Percentiles rank a stretch among this genome's conserved stretches.
Conservation (phyloP, 2,797 vertebrate genomes). For the Sebastes flavidus region DNA sequence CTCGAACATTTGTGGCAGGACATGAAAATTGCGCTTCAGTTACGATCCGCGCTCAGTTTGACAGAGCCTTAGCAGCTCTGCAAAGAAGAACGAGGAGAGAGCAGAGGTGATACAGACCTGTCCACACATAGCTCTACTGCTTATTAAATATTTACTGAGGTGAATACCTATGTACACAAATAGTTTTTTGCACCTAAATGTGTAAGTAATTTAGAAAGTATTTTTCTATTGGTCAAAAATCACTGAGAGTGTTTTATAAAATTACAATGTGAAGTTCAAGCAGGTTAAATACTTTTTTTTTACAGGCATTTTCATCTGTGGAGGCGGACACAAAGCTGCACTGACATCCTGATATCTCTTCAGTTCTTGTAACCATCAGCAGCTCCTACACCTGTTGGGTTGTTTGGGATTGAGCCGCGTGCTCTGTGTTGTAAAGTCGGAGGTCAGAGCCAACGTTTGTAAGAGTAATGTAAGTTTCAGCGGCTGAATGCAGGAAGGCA, state of each 20-base stretch:
- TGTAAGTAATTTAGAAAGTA: neutral
- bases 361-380: neutral
- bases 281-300: neutral
- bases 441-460: neutral
- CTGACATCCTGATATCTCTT: neutral
- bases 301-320: neutral
- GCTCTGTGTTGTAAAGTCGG: neutral
- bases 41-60: neutral
- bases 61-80: neutral
- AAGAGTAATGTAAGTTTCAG: neutral
- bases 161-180: neutral
- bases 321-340: neutral
- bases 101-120: neutral
- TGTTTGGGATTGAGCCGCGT: neutral
- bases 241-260: neutral
- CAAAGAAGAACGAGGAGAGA: neutral
- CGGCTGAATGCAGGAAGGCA: neutral
- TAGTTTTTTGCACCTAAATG: neutral
- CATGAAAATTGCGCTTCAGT: neutral
- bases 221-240: neutral
- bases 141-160: neutral
- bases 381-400: neutral
- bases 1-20: neutral
- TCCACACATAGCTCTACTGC: neutral
- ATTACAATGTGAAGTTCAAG: neutral